Percentiles rank a stretch among this genome's conserved stretches.
Evolutionary conservation across 2,888 invertebrate species (phyloP).

Genomic region (Trichopoda pennipes): DNA sequence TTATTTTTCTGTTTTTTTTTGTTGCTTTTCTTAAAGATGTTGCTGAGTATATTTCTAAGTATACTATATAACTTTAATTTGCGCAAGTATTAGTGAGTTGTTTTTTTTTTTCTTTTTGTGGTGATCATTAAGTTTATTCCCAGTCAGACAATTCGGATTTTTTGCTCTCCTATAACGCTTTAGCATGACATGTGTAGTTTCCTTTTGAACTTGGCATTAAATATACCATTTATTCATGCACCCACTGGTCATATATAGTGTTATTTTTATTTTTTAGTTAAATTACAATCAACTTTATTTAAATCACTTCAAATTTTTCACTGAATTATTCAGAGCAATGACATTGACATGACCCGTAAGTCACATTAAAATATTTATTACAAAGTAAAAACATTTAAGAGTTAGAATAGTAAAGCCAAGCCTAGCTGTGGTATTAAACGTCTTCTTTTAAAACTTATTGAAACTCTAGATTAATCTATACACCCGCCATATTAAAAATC

Average conservation of each 20-base stretch:
- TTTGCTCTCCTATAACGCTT: slow-evolving; percentile 27
- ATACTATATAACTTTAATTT: slow-evolving; percentile 8
- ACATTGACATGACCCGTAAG: too few species aligned
- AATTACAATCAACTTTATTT: too few species aligned
- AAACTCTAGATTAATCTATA: too few species aligned
- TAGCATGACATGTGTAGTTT: slow-evolving; percentile 10
- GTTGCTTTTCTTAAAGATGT: slow-evolving; percentile 37
- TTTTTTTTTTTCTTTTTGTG: slow-evolving; percentile 33
- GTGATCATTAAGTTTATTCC: slow-evolving; percentile 48
- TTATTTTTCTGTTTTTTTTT: not conserved
- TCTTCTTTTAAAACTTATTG: too few species aligned
- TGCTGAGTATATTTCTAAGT: slow-evolving; percentile 24
- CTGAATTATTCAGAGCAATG: too few species aligned
- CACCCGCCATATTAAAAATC: too few species aligned
- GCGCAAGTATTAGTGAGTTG: slow-evolving; percentile 22
- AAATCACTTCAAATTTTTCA: too few species aligned
- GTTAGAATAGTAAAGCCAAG: too few species aligned
- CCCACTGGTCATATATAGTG: slow-evolving; percentile 17
- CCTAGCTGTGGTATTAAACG: too few species aligned
- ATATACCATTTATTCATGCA: slow-evolving; percentile 42
- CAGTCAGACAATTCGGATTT: slow-evolving; percentile 66
- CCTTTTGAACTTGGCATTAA: slow-evolving; percentile 54
- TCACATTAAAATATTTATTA: too few species aligned
- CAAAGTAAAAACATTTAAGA: too few species aligned
- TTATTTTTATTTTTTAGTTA: slow-evolving; percentile 23